Base-by-base conservation (phyloP, 2,797 vertebrate genomes). In the Cirrhinus molitorella region DNA sequence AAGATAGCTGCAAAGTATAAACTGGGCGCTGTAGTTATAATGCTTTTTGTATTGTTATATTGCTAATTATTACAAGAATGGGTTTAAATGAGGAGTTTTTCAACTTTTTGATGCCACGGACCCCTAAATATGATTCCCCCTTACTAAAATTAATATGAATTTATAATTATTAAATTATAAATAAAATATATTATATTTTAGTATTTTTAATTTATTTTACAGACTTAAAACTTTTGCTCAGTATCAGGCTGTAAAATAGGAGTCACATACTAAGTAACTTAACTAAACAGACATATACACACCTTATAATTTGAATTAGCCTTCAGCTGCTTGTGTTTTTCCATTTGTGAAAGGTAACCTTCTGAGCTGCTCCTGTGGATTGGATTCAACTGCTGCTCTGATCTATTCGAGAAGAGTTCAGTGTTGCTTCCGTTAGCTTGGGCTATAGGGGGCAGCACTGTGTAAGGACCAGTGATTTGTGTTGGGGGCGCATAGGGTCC, bases 231-330 rank as follows among this genome's bases (percentile, higher is more conserved):
- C 59, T 17, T 31, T 61, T 61, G 25, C 59, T 16, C 16, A 63
- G 14, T 63, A 31, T 7, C 28, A 65, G 17, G 16, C 16, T 34
- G 8, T 34, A 34, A 65, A 17, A 7, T 65, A 65, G 3, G 23
- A 45, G n/a, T 23, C 21, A 47, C 14, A 71, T 45, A 10, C n/a
- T 47, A 71, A 23, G 49, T 34, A 21, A 66, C 34, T 37, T 28
- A 28, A 31, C 51, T 37, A 63, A 51, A 61, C 28, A 67, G n/a
- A 77, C 47, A 76, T n/a, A 78, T 25, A 82, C 91, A 19, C 53
- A 95, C 97, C 97, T 96, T 96, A 78, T 89, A 92, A 23, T 82
- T 71, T 59, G 34, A 84, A 47, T 85, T 92, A 2, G 88, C 88
- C 82, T 88, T 93, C 19, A 86, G 91, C 23, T 92, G 91, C 5